Base-by-base conservation (phyloP, 2,888 invertebrate species). In the Micoletzkya japonica region DNA sequence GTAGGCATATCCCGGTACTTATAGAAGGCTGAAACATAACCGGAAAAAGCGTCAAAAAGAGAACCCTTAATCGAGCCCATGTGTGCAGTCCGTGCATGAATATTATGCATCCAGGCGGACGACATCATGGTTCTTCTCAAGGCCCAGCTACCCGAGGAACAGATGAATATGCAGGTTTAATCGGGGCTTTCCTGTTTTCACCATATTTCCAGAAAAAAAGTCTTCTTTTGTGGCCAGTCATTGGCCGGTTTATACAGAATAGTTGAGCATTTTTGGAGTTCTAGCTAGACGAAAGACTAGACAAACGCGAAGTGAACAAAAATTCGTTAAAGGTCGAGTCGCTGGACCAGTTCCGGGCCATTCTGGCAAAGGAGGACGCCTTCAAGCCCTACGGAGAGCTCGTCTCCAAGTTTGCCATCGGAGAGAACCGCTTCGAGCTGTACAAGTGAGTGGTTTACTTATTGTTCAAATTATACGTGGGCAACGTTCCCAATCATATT, bases 341-440 rank as follows among this genome's bases (percentile, higher is more conserved):
- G 1, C 71, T 73, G 37, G 72, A 70, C 30, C 75, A 75, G n/a
- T 26, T 68, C 44, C 37, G 68, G 26, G 49, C 57, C n/a, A 28
- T 49, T 4, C 30, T 68, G 4, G 66, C 34, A 4, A 92, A 93
- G 75, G 78, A 72, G 24, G 88, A 88, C 20, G 79, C 77, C 70
- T 94, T 94, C 83, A 89, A 87, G 80, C 94, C 95, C 0, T 90
- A 89, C 81, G 93, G 93, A 14, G 89, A 90, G 76, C 88, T 92
- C 58, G 78, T 91, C 4, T 88, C 90, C 83, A 79, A 74, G 39
- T 80, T 82, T 67, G 34, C 37, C 2, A 44, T 28, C 26, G 74
- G 61, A 52, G 73, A 63, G 6, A 72, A 68, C 10, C 59, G 56
- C 2, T 78, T 75, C 56, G 74, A 76, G 60, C 34, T 82, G 14